A percentile compares a stretch with the other conserved stretches of the same genome.
These are phyloP conservation scores for Sweltsa coloradensis DNA, from an alignment of 1,140 invertebrate species.

Conservation along the genomic window DNA sequence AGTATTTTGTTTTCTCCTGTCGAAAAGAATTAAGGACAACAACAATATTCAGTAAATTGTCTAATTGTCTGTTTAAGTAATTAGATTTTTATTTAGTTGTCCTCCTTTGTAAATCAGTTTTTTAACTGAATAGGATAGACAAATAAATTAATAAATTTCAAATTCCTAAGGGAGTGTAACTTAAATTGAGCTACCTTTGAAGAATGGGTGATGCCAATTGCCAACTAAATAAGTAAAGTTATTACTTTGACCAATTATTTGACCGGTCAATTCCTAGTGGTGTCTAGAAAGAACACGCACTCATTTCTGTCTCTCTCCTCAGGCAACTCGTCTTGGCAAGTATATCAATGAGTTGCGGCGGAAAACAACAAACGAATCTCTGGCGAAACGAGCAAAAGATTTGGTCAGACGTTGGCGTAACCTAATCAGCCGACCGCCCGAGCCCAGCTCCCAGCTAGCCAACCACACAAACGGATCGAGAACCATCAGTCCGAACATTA, in stretches of 20 bases:
- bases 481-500: neutral
- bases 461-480: slow-evolving; percentile 9
- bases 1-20: too few relatives aligned
- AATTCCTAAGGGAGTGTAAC: too few relatives aligned
- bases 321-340: slow-evolving; percentile 82
- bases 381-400: slow-evolving; percentile 80
- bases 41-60: too few relatives aligned
- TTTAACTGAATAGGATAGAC: too few relatives aligned
- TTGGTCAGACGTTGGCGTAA: slow-evolving; percentile 83
- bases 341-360: slow-evolving; percentile 82
- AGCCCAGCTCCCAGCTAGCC: neutral
- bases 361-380: slow-evolving; percentile 65
- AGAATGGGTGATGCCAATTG: too few relatives aligned
- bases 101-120: too few relatives aligned
- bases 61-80: neutral
- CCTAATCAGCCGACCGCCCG: slow-evolving; percentile 37
- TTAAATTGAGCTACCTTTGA: too few relatives aligned
- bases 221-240: too few relatives aligned
- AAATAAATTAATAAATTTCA: neutral
- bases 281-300: neutral
- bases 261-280: too few relatives aligned
- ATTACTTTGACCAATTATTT: too few relatives aligned
- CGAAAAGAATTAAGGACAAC: too few relatives aligned
- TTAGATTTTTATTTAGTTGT: too few relatives aligned
- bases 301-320: slow-evolving; percentile 25